These are phyloP conservation scores for Bucorvus abyssinicus DNA, from an alignment of 2,797 vertebrate species.

Conservation along the genomic window DNA sequence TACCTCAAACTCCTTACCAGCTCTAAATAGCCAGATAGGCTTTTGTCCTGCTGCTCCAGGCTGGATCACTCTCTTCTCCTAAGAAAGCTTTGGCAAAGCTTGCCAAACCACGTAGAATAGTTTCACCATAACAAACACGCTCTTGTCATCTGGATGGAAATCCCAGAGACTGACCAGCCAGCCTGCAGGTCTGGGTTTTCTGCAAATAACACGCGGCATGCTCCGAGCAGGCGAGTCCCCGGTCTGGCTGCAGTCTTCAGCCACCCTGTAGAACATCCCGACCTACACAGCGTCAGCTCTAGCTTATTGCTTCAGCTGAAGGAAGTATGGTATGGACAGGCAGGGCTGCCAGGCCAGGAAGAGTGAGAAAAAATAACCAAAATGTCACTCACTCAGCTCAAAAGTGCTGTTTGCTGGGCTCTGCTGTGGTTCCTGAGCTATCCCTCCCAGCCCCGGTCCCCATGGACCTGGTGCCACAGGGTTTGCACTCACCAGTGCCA, in stretches of 20 bases:
- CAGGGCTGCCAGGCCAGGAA: neutral
- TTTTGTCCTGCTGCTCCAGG: neutral
- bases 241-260: neutral
- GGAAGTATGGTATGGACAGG: neutral
- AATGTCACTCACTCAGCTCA: neutral
- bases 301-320: neutral
- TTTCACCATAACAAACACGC: neutral
- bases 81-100: neutral
- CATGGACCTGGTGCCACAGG: rapidly evolving
- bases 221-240: rapidly evolving
- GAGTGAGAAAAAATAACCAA: neutral
- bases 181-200: neutral
- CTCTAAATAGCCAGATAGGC: neutral
- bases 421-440: neutral
- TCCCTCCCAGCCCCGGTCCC: neutral
- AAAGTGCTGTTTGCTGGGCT: neutral
- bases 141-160: neutral
- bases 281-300: neutral
- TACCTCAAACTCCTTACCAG: neutral
- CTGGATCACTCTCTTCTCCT: neutral
- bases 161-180: neutral
- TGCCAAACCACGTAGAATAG: neutral
- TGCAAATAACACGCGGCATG: neutral
- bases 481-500: neutral
- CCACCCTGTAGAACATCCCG: neutral